A percentile compares a stretch with the other conserved stretches of the same genome.
These are phyloP conservation scores for Silurus glanis DNA, from an alignment of 2,113 vertebrate species.

Conservation along the genomic window DNA sequence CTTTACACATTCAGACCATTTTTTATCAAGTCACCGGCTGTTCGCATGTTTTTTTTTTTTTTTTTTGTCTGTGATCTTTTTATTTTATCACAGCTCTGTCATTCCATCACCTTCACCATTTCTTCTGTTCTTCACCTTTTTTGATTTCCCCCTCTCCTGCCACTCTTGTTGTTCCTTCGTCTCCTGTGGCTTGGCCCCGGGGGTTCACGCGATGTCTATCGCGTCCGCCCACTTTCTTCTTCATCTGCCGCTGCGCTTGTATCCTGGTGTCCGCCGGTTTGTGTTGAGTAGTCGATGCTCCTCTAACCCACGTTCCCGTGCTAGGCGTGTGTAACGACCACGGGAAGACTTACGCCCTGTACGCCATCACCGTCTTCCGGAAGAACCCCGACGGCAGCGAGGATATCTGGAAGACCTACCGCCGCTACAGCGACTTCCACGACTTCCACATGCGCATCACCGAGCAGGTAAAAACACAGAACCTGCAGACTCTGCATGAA, in stretches of 20 bases:
- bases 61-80: conserved; percentile 39
- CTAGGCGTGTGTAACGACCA: conserved; percentile 99
- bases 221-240: conserved; percentile 34
- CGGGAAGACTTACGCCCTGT: conserved; percentile 94
- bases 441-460: conserved; percentile 99
- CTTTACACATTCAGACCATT: background rate
- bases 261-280: background rate
- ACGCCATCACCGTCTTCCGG: conserved; percentile 92
- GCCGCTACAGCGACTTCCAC: conserved; percentile 97
- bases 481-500: background rate
- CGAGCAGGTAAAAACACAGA: conserved; percentile 80
- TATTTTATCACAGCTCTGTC: conserved; percentile 46
- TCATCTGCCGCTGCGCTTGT: background rate
- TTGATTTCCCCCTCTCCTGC: background rate
- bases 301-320: conserved; percentile 87
- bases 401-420: conserved; percentile 95
- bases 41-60: background rate
- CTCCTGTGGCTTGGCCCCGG: background rate
- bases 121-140: conserved; percentile 49
- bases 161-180: background rate
- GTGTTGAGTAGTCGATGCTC: conserved; percentile 82
- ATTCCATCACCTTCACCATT: conserved; percentile 64
- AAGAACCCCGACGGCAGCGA: conserved; percentile 78
- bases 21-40: background rate
- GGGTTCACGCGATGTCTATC: conserved; percentile 65